Evolutionary conservation across 1,140 invertebrate species (phyloP), one percentile per base, ranked within the genome.

Genomic region (Aphelinus certus): DNA sequence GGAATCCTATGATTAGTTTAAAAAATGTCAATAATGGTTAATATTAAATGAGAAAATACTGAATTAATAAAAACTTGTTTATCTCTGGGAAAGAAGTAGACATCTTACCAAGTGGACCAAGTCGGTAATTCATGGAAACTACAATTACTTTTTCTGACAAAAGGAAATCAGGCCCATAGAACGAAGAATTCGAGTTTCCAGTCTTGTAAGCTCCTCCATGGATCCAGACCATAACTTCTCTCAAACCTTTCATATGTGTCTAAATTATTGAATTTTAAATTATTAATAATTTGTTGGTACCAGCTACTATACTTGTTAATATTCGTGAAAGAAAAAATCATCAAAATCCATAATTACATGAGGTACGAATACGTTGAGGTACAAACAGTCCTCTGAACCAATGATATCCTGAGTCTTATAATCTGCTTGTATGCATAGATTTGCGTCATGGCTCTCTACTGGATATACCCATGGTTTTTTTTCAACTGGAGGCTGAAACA

Each of bases 41-140:
- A 26, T 26, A 26, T 26, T 26, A 26, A 26, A 26, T 26, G 26
- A 26, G 26, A 26, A 26, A 26, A 26, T 26, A 26, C 26, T 26
- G 26, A 26, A 26, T 26, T 26, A 26, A 26, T 26, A 26, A 26
- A 26, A 26, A 0, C 26, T 26, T 26, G 26, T 26, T 26, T 26
- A 26, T 26, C 26, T 26, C 26, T 26, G 26, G 26, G 26, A 26
- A 26, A 26, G 26, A 26, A 26, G 26, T 26, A 26, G 26, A 26
- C 26, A 26, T 26, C 26, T 26, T 79, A 85, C 91, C 91, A 4
- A 92, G 85, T 47, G 88, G 84, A 68, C 91, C 91, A 1, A 93
- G 81, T 69, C 94, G 89, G 84, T 95, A 95, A 81, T 94, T 94
- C 1, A 94, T 84, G 1, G 91, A 91, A 0, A 95, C 91, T 0